Conservation (phyloP, 2,888 invertebrate genomes). For the Tortrix viridana region DNA sequence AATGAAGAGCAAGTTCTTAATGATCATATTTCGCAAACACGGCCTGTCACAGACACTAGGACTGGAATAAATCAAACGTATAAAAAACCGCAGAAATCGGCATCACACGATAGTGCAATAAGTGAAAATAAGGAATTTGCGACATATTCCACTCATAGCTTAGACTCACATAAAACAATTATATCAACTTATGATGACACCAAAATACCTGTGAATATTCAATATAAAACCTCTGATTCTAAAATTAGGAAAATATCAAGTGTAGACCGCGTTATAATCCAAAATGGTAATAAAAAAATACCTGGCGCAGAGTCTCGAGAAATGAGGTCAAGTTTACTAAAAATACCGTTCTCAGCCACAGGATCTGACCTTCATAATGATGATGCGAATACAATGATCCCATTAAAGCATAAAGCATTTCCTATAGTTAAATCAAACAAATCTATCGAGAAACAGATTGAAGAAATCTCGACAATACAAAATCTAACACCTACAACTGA, state of each 20-base stretch:
- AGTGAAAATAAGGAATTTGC: slow-evolving; percentile 13
- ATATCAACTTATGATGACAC: background rate
- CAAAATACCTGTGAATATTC: slow-evolving; percentile 1
- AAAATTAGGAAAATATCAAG: background rate
- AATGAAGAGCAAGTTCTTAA: background rate
- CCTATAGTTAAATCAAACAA: slow-evolving; percentile 18
- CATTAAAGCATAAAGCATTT: slow-evolving; percentile 21
- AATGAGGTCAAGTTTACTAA: slow-evolving; percentile 14
- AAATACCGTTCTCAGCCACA: slow-evolving; percentile 4
- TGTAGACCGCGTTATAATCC: background rate
- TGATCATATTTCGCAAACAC: background rate
- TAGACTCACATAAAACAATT: background rate
- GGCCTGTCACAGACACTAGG: background rate
- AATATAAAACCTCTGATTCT: background rate
- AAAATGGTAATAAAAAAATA: background rate
- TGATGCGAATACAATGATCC: slow-evolving; percentile 19
- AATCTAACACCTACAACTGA: background rate
- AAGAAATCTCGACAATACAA: slow-evolving; percentile 5
- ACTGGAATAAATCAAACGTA: background rate
- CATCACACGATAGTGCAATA: background rate
- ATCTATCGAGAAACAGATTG: slow-evolving; percentile 22
- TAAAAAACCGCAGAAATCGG: background rate
- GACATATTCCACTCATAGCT: slow-evolving; percentile 13
- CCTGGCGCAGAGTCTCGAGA: background rate
- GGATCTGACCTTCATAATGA: slow-evolving; percentile 12